These are phyloP conservation scores for Chionomys nivalis DNA, from an alignment of 2,113 vertebrate species.

Conservation along the genomic window DNA sequence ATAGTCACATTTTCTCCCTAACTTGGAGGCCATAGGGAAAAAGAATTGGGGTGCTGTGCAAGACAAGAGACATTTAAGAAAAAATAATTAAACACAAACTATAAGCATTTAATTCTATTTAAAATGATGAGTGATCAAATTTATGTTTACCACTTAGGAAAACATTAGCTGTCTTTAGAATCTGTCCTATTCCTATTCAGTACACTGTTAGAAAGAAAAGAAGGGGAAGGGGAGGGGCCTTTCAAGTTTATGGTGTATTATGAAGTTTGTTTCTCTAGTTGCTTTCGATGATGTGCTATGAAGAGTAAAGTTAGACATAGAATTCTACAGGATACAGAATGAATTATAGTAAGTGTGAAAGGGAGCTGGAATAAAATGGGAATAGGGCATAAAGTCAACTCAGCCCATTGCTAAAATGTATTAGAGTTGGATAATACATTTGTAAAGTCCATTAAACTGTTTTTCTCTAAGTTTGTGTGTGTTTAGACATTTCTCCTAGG, in stretches of 20 bases:
- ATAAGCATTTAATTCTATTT: not conserved
- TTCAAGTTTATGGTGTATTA: not conserved
- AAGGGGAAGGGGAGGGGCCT: not conserved
- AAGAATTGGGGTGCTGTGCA: not conserved
- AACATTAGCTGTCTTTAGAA: slow-evolving; percentile 38
- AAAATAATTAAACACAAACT: slow-evolving; percentile 19
- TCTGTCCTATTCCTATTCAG: not conserved
- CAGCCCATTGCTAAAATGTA: slow-evolving; percentile 5
- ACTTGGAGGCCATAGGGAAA: not conserved
- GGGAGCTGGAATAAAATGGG: not conserved
- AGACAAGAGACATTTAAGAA: not conserved
- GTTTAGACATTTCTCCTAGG: not conserved
- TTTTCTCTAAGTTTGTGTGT: slow-evolving; percentile 8
- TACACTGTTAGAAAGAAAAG: not conserved
- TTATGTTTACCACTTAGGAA: not conserved
- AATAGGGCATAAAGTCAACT: not conserved
- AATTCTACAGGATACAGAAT: not conserved
- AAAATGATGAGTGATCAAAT: not conserved
- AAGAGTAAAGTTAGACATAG: not conserved
- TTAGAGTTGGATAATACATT: not conserved
- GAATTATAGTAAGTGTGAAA: not conserved
- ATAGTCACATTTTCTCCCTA: not conserved
- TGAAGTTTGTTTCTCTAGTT: not conserved
- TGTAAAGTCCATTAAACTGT: not conserved
- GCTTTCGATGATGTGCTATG: not conserved